A percentile compares a stretch with the other conserved stretches of the same genome.
These are phyloP conservation scores for Gnathonemus echidnorhynchus DNA, from an alignment of 2,113 vertebrate species.

Conservation along the genomic window DNA sequence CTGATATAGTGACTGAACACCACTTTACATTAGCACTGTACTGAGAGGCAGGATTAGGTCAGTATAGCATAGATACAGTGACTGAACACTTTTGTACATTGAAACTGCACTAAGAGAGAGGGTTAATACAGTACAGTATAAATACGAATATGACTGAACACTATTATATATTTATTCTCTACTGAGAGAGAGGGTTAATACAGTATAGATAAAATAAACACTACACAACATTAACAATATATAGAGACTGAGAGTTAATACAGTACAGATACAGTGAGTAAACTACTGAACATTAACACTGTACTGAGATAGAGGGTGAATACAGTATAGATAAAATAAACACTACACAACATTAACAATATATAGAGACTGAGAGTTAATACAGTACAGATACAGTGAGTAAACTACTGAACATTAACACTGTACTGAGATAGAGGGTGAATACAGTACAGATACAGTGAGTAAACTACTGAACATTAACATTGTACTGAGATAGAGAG, in stretches of 20 bases:
- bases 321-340: not conserved
- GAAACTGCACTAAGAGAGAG: not conserved
- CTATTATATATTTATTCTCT: not conserved
- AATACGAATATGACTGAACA: not conserved
- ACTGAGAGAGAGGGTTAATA: not conserved
- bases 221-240: not conserved
- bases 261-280: not conserved
- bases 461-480: not conserved
- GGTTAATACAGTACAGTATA: not conserved
- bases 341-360: not conserved
- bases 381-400: not conserved
- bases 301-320: not conserved
- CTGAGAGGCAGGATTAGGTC: not conserved
- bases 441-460: constrained; percentile 62
- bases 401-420: not conserved
- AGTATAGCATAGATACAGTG: no score
- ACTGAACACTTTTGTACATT: not conserved
- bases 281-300: not conserved
- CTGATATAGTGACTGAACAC: not conserved
- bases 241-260: not conserved
- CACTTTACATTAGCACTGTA: not conserved
- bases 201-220: not conserved
- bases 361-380: not conserved
- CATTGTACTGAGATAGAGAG: not conserved
- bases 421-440: not conserved